Conservation (phyloP, 2,888 invertebrate species). For the Zaprionus lineosus region DNA sequence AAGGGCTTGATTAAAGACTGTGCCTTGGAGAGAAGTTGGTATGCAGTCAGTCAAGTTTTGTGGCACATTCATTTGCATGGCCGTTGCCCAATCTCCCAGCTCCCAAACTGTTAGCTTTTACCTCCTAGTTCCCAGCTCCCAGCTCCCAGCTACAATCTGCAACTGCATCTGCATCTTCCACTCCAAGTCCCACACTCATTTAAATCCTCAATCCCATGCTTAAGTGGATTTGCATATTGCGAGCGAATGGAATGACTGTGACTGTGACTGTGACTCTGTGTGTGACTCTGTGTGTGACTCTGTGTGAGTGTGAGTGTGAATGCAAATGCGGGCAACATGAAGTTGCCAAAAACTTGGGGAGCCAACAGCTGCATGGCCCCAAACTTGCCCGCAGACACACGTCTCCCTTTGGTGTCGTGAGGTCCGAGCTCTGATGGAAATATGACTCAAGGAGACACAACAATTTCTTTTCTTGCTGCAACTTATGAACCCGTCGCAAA, state of each 20-base stretch:
- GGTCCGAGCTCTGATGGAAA: slow-evolving; percentile 44
- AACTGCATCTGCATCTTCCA: too few species aligned
- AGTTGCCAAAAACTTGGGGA: slow-evolving; percentile 10
- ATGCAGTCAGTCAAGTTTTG: slow-evolving; percentile 6
- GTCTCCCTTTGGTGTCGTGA: slow-evolving; percentile 33
- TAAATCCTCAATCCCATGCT: slow-evolving; percentile 30
- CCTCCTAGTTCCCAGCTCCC: too few species aligned
- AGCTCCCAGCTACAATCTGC: too few species aligned
- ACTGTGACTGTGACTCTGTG: slow-evolving; percentile 18
- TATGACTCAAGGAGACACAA: slow-evolving; percentile 61
- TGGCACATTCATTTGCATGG: slow-evolving; percentile 59
- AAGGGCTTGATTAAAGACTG: slow-evolving; percentile 34
- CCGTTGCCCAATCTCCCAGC: slow-evolving; percentile 22
- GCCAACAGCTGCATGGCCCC: slow-evolving; percentile 43
- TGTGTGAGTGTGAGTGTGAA: slow-evolving; percentile 8
- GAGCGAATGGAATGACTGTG: slow-evolving; percentile 19
- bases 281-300: slow-evolving; percentile 16
- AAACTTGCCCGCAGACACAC: slow-evolving; percentile 36
- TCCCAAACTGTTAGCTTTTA: too few species aligned
- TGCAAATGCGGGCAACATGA: slow-evolving; percentile 10
- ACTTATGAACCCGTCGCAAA: slow-evolving; percentile 55
- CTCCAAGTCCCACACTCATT: too few species aligned
- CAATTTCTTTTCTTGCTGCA: slow-evolving; percentile 43
- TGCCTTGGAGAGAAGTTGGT: slow-evolving; percentile 12
- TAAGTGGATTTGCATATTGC: slow-evolving; percentile 61